Evolutionary conservation across 35 echinoderm and acorn worm genomes (phyloP).

Genomic region (Acanthaster planci): DNA sequence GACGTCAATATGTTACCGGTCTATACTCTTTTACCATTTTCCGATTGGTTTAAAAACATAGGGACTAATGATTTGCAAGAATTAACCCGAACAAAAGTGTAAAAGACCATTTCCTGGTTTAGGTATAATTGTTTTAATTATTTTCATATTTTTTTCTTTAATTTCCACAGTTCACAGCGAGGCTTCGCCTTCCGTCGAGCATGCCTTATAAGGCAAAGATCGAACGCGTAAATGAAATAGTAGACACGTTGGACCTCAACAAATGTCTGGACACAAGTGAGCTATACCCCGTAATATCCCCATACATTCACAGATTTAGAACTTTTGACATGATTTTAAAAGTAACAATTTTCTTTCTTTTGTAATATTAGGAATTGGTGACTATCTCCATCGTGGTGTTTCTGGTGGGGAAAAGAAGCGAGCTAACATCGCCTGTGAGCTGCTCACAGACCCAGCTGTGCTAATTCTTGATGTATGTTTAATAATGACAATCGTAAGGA

Average conservation of each 20-base stretch:
- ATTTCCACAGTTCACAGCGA: constrained; percentile 70
- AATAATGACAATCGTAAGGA: too few species aligned
- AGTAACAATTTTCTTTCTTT: neutral
- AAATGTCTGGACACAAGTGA: constrained; percentile 88
- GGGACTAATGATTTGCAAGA: too few species aligned
- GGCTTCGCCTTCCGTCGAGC: constrained; percentile 52
- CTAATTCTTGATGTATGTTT: constrained; percentile 77
- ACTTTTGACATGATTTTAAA: too few species aligned
- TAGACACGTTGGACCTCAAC: constrained; percentile 61
- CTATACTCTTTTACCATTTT: too few species aligned
- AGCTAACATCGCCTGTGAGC: constrained; percentile 85
- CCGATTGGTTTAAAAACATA: too few species aligned
- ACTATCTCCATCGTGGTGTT: constrained; percentile 55
- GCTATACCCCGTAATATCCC: neutral
- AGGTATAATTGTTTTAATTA: neutral
- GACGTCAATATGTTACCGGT: too few species aligned
- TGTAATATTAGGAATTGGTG: constrained; percentile 66
- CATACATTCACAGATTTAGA: too few species aligned
- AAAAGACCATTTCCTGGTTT: too few species aligned
- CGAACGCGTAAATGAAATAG: constrained; percentile 54
- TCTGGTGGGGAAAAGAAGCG: constrained; percentile 90
- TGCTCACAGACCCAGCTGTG: constrained; percentile 73
- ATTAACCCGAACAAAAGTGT: too few species aligned
- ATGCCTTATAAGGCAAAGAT: constrained; percentile 56
- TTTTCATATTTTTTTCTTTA: neutral